These are phyloP conservation scores for Arctopsyche grandis DNA, from an alignment of 1,140 invertebrate genomes.

Conservation along the genomic window DNA sequence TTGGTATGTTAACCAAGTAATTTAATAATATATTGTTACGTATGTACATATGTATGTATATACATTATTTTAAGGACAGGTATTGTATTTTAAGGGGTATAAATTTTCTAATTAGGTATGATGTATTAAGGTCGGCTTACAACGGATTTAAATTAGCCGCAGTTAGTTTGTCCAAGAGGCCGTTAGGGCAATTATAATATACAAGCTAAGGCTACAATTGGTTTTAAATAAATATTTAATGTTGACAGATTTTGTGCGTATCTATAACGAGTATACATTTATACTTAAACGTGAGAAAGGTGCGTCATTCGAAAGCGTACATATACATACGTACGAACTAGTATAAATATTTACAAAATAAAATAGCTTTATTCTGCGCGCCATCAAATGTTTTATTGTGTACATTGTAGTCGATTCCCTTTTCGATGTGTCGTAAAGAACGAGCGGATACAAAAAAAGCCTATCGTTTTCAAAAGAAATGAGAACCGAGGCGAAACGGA, in stretches of 20 bases:
- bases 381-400: constrained; percentile 38
- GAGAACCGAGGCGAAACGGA: constrained; percentile 35
- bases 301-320: background rate
- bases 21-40: too few species aligned
- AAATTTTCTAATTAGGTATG: too few species aligned
- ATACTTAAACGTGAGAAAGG: background rate
- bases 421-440: constrained; percentile 23
- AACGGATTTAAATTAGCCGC: too few species aligned
- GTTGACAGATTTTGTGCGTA: background rate
- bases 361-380: constrained; percentile 24
- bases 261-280: background rate
- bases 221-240: background rate
- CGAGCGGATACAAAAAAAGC: constrained; percentile 1
- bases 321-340: background rate
- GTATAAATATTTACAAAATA: constrained; percentile 16
- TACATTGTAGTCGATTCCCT: constrained; percentile 24
- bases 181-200: too few species aligned
- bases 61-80: too few species aligned
- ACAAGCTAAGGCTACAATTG: too few species aligned
- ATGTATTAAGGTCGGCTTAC: too few species aligned
- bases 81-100: too few species aligned
- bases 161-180: too few species aligned
- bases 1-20: too few species aligned
- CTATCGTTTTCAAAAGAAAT: constrained; percentile 36
- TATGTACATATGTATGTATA: too few species aligned